These are phyloP conservation scores for Scalopus aquaticus DNA, from an alignment of 2,113 vertebrate species.

Conservation along the genomic window DNA sequence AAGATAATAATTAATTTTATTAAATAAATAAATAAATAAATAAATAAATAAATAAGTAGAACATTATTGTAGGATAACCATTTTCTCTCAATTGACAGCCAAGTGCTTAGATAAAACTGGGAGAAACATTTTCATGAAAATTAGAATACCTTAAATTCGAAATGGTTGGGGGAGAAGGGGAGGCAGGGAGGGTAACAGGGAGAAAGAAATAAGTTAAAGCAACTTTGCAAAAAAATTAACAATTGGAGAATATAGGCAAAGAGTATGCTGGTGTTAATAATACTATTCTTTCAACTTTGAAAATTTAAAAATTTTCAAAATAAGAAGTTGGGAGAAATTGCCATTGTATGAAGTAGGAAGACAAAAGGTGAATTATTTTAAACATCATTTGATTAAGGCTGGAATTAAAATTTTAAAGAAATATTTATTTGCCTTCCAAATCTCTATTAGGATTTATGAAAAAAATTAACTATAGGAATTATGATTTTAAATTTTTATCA, in stretches of 20 bases:
- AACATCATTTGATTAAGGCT: not conserved
- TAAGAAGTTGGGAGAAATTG: not conserved
- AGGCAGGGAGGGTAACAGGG: not conserved
- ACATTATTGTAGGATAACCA: not conserved
- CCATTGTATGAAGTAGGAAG: not conserved
- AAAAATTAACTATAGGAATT: conserved; percentile 48
- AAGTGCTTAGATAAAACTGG: no score
- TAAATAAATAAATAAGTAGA: not conserved
- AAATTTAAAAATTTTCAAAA: conserved; percentile 31
- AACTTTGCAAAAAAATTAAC: not conserved
- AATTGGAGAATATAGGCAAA: not conserved
- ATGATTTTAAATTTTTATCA: conserved; percentile 39
- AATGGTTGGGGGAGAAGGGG: not conserved
- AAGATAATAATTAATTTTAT: not conserved
- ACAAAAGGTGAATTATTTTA: not conserved
- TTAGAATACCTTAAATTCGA: not conserved
- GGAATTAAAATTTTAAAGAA: conserved; percentile 23
- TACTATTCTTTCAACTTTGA: not conserved
- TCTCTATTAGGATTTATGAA: conserved; percentile 13
- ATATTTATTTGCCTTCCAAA: conserved; percentile 29
- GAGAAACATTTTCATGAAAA: not conserved
- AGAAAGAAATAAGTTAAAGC: not conserved
- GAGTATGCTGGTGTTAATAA: not conserved
- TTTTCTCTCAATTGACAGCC: not conserved
- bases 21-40: not conserved